These are phyloP conservation scores for Melipona quadrifasciata DNA, from an alignment of 1,140 invertebrate species.

Conservation along the genomic window DNA sequence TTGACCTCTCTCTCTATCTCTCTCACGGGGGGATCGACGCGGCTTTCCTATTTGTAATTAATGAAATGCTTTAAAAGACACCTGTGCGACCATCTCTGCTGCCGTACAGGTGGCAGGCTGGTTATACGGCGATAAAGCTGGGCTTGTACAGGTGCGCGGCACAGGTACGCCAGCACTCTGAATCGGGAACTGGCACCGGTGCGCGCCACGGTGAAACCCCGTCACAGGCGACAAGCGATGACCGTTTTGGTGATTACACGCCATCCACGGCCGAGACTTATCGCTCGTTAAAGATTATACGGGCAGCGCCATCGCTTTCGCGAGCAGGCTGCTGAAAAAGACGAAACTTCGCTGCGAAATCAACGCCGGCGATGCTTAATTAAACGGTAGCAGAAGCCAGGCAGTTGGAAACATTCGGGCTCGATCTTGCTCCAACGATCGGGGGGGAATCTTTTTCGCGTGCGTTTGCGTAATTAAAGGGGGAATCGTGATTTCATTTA, in stretches of 20 bases:
- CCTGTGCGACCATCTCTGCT: constrained; percentile 74
- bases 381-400: not conserved
- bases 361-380: not conserved
- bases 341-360: not conserved
- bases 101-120: constrained; percentile 73
- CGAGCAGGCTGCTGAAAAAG: not conserved
- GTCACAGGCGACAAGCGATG: constrained; percentile 46
- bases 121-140: constrained; percentile 64
- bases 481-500: not conserved
- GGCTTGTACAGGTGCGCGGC: constrained; percentile 64
- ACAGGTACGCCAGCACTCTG: constrained; percentile 60
- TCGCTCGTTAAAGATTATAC: constrained; percentile 48
- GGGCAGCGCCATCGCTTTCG: not conserved
- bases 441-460: not conserved
- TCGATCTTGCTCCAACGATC: not conserved
- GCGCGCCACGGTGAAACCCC: constrained; percentile 48
- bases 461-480: not conserved
- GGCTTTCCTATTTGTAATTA: constrained; percentile 77
- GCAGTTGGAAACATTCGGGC: not conserved
- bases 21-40: not conserved
- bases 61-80: constrained; percentile 78
- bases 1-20: no score
- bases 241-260: constrained; percentile 57
- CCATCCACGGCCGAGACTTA: constrained; percentile 31
- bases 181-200: constrained; percentile 61